Evolutionary conservation across 2,797 vertebrate genomes (phyloP).

Genomic region (Otolemur crassicaudatus): DNA sequence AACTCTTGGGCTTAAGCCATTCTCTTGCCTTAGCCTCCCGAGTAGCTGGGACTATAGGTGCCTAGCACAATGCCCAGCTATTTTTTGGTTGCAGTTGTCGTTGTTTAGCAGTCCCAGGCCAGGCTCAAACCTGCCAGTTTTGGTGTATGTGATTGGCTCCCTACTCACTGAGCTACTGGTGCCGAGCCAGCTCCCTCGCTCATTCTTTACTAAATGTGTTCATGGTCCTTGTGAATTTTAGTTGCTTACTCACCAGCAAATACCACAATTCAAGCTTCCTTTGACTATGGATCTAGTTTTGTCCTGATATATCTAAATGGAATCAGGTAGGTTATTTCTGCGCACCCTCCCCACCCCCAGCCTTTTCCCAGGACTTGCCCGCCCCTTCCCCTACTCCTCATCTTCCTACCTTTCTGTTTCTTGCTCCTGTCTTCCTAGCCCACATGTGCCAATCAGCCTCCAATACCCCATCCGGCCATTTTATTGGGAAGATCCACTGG

Average conservation of each 20-base stretch:
- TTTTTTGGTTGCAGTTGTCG: no score
- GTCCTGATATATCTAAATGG: not conserved
- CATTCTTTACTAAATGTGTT: not conserved
- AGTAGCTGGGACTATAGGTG: no score
- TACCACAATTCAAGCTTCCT: not conserved
- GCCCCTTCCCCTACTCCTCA: not conserved
- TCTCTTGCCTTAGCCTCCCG: no score
- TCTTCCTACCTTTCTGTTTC: not conserved
- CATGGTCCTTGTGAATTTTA: not conserved
- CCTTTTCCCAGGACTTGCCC: not conserved
- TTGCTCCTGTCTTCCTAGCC: not conserved
- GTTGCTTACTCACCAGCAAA: not conserved
- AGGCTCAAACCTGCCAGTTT: no score
- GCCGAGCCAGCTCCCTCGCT: not conserved
- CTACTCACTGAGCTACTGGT: no score
- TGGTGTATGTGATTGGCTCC: no score
- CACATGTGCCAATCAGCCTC: not conserved
- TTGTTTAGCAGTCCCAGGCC: no score
- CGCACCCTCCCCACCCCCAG: not conserved
- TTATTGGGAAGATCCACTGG: not conserved
- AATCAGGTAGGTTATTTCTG: not conserved
- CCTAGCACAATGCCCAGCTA: no score
- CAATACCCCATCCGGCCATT: not conserved
- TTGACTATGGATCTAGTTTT: not conserved
- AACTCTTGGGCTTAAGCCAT: no score